A percentile compares a stretch with the other conserved stretches of the same genome.
These are phyloP conservation scores for Thereuonema tuberculata DNA, from an alignment of 1,140 invertebrate species.

Conservation along the genomic window DNA sequence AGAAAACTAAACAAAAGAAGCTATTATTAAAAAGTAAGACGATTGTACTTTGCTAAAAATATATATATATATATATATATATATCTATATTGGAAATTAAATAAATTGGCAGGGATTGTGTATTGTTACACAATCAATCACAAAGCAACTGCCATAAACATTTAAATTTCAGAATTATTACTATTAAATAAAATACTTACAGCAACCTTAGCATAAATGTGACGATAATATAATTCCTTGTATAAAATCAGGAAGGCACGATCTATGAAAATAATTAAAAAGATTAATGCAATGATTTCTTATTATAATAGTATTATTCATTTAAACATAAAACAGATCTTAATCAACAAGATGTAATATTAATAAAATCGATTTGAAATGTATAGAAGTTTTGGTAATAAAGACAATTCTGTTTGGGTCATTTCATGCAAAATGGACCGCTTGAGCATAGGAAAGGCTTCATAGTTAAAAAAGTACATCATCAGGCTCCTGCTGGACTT, in stretches of 20 bases:
- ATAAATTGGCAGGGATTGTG: constrained; percentile 13
- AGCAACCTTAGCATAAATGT: constrained; percentile 69
- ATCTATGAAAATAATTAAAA: constrained; percentile 4
- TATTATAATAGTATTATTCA: not conserved
- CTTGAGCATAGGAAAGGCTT: too few species aligned
- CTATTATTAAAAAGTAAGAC: too few species aligned
- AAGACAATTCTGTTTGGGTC: not conserved
- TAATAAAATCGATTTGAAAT: not conserved
- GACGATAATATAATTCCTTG: constrained; percentile 93
- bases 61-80: not conserved
- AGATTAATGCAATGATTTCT: not conserved
- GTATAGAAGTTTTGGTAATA: not conserved
- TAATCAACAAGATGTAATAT: not conserved
- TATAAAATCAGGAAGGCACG: constrained; percentile 77
- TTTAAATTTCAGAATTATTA: too few species aligned
- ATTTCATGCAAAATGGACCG: not conserved
- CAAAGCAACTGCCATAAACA: too few species aligned
- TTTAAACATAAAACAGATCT: not conserved
- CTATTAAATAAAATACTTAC: constrained; percentile 24
- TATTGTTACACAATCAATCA: not conserved
- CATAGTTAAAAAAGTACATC: too few species aligned
- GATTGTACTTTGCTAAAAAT: too few species aligned
- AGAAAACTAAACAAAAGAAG: too few species aligned
- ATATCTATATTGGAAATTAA: not conserved
- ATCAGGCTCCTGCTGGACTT: too few species aligned